Percentiles rank a stretch among this genome's conserved stretches.
These are phyloP conservation scores for Octodon degus DNA, from an alignment of 2,113 vertebrate genomes.

Conservation along the genomic window DNA sequence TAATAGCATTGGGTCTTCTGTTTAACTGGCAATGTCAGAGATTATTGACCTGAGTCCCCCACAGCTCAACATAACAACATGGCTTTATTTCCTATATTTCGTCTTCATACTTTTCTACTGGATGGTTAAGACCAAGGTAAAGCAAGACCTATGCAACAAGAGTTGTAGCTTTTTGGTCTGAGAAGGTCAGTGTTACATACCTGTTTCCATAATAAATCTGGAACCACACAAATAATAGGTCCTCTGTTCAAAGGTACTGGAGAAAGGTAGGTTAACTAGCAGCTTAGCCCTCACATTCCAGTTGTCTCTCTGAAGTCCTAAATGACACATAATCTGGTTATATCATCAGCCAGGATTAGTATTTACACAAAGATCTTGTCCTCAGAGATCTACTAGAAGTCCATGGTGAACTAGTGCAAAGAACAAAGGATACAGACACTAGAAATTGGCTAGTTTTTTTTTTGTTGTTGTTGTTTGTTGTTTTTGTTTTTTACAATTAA, in stretches of 20 bases:
- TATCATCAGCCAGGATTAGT: background rate
- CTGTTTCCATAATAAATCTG: background rate
- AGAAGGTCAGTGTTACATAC: no score
- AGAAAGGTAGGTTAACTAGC: background rate
- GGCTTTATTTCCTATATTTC: no score
- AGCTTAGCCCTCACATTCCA: background rate
- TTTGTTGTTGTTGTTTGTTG: no score
- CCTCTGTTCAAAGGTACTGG: slow-evolving; percentile 5
- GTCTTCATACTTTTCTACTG: no score
- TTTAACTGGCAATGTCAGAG: no score
- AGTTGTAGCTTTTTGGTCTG: no score
- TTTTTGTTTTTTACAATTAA: background rate
- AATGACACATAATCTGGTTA: background rate
- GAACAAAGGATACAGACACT: background rate
- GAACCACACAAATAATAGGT: slow-evolving; percentile 24
- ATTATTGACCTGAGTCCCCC: no score
- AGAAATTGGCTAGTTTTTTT: background rate
- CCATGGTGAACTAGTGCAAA: background rate
- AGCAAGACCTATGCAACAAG: no score
- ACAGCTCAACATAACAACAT: no score
- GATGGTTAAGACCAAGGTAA: no score
- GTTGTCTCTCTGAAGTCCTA: background rate
- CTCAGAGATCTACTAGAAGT: background rate
- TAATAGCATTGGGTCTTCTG: no score
- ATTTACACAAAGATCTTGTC: background rate